A percentile compares a stretch with the other conserved stretches of the same genome.
Evolutionary conservation across 1,140 invertebrate genomes (phyloP).

Genomic region (Lutraria rhynchaena): DNA sequence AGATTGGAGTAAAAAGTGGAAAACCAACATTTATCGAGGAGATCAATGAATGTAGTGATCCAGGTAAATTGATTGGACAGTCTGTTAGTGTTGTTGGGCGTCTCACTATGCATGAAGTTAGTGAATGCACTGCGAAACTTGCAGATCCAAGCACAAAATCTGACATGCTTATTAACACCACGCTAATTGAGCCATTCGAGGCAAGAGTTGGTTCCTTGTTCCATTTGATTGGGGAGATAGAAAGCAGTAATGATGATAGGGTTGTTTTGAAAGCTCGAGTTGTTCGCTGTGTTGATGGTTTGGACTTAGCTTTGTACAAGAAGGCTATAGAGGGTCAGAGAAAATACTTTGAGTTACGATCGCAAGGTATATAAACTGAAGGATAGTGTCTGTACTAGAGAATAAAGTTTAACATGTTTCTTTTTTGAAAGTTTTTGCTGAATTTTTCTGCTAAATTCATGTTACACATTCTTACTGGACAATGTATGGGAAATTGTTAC

Average conservation of each 20-base stretch:
- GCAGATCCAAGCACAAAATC: conserved; percentile 62
- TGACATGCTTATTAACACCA: conserved; percentile 64
- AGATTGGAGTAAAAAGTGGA: conserved; percentile 36
- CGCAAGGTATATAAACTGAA: too few relatives aligned
- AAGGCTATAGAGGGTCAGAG: conserved; percentile 66
- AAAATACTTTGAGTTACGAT: too few relatives aligned
- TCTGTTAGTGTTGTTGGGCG: conserved; percentile 38
- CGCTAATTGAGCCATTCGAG: conserved; percentile 70
- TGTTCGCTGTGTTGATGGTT: conserved; percentile 70
- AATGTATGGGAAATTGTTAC: too few relatives aligned
- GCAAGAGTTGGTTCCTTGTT: conserved; percentile 66
- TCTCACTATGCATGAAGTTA: conserved; percentile 63
- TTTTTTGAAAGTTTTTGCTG: too few relatives aligned
- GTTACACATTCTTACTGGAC: too few relatives aligned
- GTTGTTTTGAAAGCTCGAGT: conserved; percentile 64
- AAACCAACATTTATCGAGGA: conserved; percentile 55
- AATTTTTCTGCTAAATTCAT: too few relatives aligned
- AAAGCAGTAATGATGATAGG: conserved; percentile 6
- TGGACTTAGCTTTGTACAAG: conserved; percentile 68
- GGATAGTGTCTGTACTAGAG: too few relatives aligned
- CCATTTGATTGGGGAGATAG: conserved; percentile 71
- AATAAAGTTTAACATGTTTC: too few relatives aligned
- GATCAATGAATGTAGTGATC: background rate
- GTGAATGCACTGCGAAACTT: conserved; percentile 58
- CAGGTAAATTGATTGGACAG: background rate